Evolutionary conservation across 2,113 vertebrate genomes (phyloP).

Genomic region (Tachuris rubrigastra): DNA sequence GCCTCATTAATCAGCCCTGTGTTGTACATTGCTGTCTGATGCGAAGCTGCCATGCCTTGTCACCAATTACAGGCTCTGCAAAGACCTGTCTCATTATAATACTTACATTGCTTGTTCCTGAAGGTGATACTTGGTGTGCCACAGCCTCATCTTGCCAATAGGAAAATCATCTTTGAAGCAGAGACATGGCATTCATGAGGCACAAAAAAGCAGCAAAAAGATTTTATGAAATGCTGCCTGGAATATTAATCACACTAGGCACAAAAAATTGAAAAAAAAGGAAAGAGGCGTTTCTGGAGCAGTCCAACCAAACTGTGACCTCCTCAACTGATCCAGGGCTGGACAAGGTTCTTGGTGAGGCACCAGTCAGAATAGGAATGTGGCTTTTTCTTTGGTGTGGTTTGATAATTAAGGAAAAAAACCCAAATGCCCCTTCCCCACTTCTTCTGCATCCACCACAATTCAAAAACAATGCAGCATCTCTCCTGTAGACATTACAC

Average conservation of each 20-base stretch:
- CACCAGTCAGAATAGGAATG: not conserved
- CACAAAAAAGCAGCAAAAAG: constrained; percentile 44
- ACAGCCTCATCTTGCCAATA: constrained; percentile 67
- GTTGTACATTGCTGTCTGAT: constrained; percentile 76
- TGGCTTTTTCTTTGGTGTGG: not conserved
- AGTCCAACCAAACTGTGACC: not conserved
- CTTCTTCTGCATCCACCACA: not conserved
- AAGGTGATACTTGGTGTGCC: constrained; percentile 68
- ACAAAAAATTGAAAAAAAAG: constrained; percentile 6
- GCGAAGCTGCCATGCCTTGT: constrained; percentile 75
- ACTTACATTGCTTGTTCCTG: constrained; percentile 70
- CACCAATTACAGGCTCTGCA: constrained; percentile 78
- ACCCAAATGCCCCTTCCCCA: rapidly evolving
- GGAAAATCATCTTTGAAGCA: constrained; percentile 70
- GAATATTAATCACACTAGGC: constrained; percentile 63
- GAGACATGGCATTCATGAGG: constrained; percentile 64
- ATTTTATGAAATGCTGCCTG: constrained; percentile 30
- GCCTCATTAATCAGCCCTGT: constrained; percentile 76
- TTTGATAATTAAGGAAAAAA: not conserved
- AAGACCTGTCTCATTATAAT: constrained; percentile 77
- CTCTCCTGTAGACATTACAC: not conserved
- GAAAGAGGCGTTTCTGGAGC: not conserved
- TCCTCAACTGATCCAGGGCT: not conserved
- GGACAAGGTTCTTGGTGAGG: not conserved
- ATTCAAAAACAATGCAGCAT: not conserved